phyloP scores from a whole-genome alignment of 2,888 invertebrate species.

The Ischnus inquisitorius region DNA sequence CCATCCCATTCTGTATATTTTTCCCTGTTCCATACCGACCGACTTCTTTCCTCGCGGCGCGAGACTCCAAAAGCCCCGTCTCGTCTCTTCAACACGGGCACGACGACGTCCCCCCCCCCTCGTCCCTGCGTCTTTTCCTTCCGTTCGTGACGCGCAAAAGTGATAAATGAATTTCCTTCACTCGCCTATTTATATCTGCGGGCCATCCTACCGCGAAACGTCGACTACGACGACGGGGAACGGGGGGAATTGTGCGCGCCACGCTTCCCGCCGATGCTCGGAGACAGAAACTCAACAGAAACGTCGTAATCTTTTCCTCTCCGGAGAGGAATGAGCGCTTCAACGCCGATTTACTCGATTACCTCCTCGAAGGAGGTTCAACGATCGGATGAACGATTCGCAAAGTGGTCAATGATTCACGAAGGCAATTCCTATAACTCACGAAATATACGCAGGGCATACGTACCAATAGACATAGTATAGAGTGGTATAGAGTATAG shows the following conservation, averaged over 20 bases:
- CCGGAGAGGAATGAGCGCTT: constrained; percentile 55
- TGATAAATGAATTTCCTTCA: constrained; percentile 82
- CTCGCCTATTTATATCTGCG: constrained; percentile 74
- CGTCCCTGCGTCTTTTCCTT: constrained; percentile 64
- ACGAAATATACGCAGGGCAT: background rate
- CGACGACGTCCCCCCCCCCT: constrained; percentile 22
- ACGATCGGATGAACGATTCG: constrained; percentile 2
- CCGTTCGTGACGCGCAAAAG: constrained; percentile 77
- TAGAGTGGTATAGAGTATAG: no score
- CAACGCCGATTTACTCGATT: constrained; percentile 66
- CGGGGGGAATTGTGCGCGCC: constrained; percentile 47
- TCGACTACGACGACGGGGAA: constrained; percentile 48
- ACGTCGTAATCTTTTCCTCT: constrained; percentile 73
- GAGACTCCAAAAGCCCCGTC: constrained; percentile 49
- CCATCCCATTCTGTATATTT: constrained; percentile 59
- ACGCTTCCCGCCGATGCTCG: constrained; percentile 5
- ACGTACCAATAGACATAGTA: no score
- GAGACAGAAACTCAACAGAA: constrained; percentile 56
- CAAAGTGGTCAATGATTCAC: constrained; percentile 23
- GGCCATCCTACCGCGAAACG: constrained; percentile 63
- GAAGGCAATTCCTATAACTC: background rate
- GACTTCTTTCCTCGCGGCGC: constrained; percentile 42
- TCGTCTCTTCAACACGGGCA: constrained; percentile 23
- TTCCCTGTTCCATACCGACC: constrained; percentile 52
- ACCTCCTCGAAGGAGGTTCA: constrained; percentile 35